Base-by-base conservation (phyloP, 2,113 vertebrate genomes). In the Sinocyclocheilus grahami region DNA sequence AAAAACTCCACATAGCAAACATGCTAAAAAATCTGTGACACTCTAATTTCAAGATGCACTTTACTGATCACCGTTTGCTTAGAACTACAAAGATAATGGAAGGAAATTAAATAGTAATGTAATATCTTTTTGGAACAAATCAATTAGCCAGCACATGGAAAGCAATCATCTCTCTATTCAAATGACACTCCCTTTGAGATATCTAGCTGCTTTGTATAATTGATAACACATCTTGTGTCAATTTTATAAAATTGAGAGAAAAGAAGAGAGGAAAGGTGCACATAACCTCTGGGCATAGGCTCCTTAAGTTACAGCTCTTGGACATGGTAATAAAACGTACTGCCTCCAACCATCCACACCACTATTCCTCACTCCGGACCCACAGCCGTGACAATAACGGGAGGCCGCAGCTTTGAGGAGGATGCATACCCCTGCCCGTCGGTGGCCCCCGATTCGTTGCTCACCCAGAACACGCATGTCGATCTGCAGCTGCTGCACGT, bases 341-440 rank as follows among this genome's bases (percentile, higher is more conserved):
- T 33, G 11, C 37, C 58, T 60, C 12, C 55, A 16, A 37, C 42
- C 39, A 81, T 53, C 24, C 72, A 60, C 51, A 6, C 48, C 60
- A 20, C 16, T 27, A 85, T 65, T 20, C n/a, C 42, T 83, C 78
- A 86, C 76, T 13, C 37, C 77, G 53, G 10, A 53, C 46, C 42
- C 46, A 53, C 9, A 33, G 18, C 24, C 27, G 51, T 89, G 78
- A 91, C 91, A 94, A 92, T 92, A 85, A 92, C 85, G 42, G 82
- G 30, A 30, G 62, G 86, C 75, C 71, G 67, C 87, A 83, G 87
- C 90, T 91, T 92, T 87, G 86, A 78, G 89, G 76, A 30, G 87
- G 90, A 91, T 86, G 89, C 84, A 76, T 85, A 90, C 87, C 87
- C 82, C 90, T 79, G 48, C 63, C 84, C 46, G 0, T 24, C 5